Evolutionary conservation across 2,888 invertebrate species (phyloP).

Genomic region (Vanessa cardui): DNA sequence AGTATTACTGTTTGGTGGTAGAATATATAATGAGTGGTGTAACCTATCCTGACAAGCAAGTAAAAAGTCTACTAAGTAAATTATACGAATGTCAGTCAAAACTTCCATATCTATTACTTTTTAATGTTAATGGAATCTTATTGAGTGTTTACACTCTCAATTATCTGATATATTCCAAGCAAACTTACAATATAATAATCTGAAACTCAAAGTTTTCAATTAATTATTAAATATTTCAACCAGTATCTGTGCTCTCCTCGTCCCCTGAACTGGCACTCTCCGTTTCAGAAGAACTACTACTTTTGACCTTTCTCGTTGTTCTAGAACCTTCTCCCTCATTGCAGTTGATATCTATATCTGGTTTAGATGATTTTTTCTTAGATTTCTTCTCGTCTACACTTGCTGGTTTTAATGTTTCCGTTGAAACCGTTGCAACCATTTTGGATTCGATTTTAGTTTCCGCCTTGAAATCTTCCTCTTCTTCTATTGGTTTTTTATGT

Average conservation of each 20-base stretch:
- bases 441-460: conserved; percentile 62
- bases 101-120: too few relatives aligned
- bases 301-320: conserved; percentile 45
- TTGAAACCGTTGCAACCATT: conserved; percentile 75
- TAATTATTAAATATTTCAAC: conserved; percentile 52
- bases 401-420: conserved; percentile 75
- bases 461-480: conserved; percentile 66
- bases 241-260: conserved; percentile 85
- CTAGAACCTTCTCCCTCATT: conserved; percentile 18
- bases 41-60: too few relatives aligned
- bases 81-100: too few relatives aligned
- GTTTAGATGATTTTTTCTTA: conserved; percentile 57
- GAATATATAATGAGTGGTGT: too few relatives aligned
- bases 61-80: too few relatives aligned
- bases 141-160: too few relatives aligned
- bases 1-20: too few relatives aligned
- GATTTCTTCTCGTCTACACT: conserved; percentile 59
- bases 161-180: too few relatives aligned
- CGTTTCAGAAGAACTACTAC: conserved; percentile 83
- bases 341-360: conserved; percentile 44
- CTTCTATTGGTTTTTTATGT: conserved; percentile 67
- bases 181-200: too few relatives aligned
- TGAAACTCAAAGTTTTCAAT: too few relatives aligned
- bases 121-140: too few relatives aligned
- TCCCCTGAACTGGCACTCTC: conserved; percentile 86